Conservation (phyloP, 2,888 invertebrate species). For the Callosobruchus maculatus region DNA sequence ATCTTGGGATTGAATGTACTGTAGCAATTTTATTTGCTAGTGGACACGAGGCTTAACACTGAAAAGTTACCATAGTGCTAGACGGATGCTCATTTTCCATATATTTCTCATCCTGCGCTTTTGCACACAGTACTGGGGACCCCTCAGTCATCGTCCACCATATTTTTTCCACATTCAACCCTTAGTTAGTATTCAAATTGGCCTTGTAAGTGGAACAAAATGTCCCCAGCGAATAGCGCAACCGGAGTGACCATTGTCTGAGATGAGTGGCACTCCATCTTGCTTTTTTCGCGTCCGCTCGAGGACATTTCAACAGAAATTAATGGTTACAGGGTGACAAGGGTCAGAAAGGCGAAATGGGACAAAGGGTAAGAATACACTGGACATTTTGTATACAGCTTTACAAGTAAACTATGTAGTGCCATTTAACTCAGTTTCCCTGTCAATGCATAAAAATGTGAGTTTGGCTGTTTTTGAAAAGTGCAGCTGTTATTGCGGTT, state of each 20-base stretch:
- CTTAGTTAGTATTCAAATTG: background rate
- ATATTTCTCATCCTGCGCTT: background rate
- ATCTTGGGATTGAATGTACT: no score
- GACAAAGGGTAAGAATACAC: conserved; percentile 64
- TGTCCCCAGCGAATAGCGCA: background rate
- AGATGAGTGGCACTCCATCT: background rate
- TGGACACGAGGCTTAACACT: no score
- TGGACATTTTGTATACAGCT: conserved; percentile 25
- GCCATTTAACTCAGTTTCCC: no score
- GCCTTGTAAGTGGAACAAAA: background rate
- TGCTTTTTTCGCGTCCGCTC: background rate
- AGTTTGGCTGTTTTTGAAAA: no score
- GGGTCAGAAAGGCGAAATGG: conserved; percentile 72
- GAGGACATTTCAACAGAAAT: conserved; percentile 4
- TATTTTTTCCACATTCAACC: background rate
- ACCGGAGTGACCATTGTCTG: background rate
- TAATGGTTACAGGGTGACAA: conserved; percentile 62
- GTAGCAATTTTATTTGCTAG: no score
- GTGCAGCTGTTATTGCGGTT: no score
- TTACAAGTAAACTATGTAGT: background rate
- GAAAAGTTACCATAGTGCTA: no score
- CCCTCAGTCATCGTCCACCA: background rate
- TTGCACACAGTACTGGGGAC: background rate
- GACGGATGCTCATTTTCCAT: background rate
- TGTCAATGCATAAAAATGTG: no score